Evolutionary conservation across 1,140 invertebrate genomes (phyloP), one percentile per base, ranked within the genome.

Genomic region (Drosophila truncata): DNA sequence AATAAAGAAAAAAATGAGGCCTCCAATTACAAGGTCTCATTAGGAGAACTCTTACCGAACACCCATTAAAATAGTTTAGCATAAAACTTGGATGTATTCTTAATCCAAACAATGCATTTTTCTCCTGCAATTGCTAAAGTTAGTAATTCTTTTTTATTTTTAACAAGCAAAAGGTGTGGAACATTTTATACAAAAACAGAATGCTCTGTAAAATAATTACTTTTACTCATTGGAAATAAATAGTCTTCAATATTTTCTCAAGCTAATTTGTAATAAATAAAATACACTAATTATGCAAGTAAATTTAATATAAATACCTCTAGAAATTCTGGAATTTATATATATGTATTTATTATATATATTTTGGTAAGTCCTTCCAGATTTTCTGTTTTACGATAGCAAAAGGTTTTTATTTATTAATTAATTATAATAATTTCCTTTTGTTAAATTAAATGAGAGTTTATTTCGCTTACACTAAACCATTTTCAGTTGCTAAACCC

Each of bases 21-120:
- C 46, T 29, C 37, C 31, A 65, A 52, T 65, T 44, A 42, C n/a
- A 66, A 35, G 52, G 27, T 60, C 52, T 72, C 69, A 72, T 72
- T 71, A 72, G 66, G 10, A 20, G 18, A 35, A 49, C 27, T 71
- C 57, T 71, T 49, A 16, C 33, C 9, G 14, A 44, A 50, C 23
- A 44, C 10, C n/a, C 35, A 29, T 59, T 64, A 25, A 64, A 58
- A 59, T 55, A 70, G 49, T 69, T 69, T 39, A 33, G 31, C 20
- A 33, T 16, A 29, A 33, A 31, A 25, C 42, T n/a, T 47, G 64
- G 64, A 47, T 33, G 50, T 31, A 31, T 66, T 60, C 54, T 35
- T n/a, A 33, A 20, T 0, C 18, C 67, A 33, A 57, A 67, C 50
- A 72, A 58, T 14, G 14, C 35, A 4, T 14, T 5, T 59, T 16